Evolutionary conservation across 2,888 invertebrate species (phyloP).

Genomic region (Diachrysia chrysitis): DNA sequence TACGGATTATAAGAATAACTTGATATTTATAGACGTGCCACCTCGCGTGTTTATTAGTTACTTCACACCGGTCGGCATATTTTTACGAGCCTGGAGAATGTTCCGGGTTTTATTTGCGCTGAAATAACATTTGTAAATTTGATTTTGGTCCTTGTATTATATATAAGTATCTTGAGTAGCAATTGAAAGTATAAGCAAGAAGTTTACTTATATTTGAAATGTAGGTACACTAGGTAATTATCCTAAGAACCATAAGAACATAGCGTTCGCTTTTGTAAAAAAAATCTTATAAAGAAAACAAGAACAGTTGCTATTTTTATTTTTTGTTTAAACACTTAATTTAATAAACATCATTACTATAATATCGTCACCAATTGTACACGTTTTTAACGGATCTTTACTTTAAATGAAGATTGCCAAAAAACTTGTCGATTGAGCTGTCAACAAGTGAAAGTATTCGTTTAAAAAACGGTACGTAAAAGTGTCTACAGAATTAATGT

Average conservation of each 20-base stretch:
- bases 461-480: not conserved
- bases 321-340: too few species aligned
- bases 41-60: slow-evolving; percentile 53
- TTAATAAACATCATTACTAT: not conserved
- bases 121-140: slow-evolving; percentile 12
- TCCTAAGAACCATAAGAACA: too few species aligned
- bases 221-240: too few species aligned
- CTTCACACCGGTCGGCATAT: slow-evolving; percentile 53
- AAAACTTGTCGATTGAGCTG: not conserved
- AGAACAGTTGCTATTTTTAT: too few species aligned
- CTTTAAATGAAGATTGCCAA: not conserved
- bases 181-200: too few species aligned
- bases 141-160: slow-evolving; percentile 1
- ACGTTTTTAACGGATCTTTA: not conserved
- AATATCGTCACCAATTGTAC: not conserved
- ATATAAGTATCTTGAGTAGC: not conserved
- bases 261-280: too few species aligned
- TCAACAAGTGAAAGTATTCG: slow-evolving; percentile 1
- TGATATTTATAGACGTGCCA: slow-evolving; percentile 54
- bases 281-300: too few species aligned
- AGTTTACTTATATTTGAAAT: too few species aligned
- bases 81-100: slow-evolving; percentile 42
- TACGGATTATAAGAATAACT: slow-evolving; percentile 45
- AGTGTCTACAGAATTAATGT: not conserved
- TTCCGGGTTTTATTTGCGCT: slow-evolving; percentile 47